Conservation (phyloP, 2,797 vertebrate species). For the Paramormyrops hopkinsi region DNA sequence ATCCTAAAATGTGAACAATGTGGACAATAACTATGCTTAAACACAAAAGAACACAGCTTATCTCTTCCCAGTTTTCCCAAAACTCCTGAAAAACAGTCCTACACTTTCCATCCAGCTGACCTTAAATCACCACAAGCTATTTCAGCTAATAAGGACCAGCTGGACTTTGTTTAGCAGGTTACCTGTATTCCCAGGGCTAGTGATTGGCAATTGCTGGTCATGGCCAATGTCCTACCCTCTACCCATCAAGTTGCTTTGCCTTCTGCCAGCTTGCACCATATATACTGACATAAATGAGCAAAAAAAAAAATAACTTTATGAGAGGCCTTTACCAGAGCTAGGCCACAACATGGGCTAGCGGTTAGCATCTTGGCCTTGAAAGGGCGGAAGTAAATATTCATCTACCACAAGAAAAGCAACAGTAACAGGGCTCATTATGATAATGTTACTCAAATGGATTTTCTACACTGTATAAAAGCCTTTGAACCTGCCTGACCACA, state of each 20-base stretch:
- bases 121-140: background rate
- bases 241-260: background rate
- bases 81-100: background rate
- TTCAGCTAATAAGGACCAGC: background rate
- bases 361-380: background rate
- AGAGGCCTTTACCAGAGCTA: background rate
- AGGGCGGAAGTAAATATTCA: background rate
- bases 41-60: background rate
- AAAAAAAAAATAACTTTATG: background rate
- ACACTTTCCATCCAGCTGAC: background rate
- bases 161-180: background rate
- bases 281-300: background rate
- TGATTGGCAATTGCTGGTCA: background rate
- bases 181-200: background rate
- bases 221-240: background rate
- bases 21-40: background rate
- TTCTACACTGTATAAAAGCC: conserved; percentile 37
- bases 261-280: background rate
- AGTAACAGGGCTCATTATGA: conserved; percentile 9
- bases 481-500: conserved; percentile 45
- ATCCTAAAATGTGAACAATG: background rate
- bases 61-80: background rate
- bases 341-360: conserved; percentile 11
- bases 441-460: conserved; percentile 3
- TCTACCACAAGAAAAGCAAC: background rate